Evolutionary conservation across 2,113 vertebrate species (phyloP).

Genomic region (Cinclus mexicanus): DNA sequence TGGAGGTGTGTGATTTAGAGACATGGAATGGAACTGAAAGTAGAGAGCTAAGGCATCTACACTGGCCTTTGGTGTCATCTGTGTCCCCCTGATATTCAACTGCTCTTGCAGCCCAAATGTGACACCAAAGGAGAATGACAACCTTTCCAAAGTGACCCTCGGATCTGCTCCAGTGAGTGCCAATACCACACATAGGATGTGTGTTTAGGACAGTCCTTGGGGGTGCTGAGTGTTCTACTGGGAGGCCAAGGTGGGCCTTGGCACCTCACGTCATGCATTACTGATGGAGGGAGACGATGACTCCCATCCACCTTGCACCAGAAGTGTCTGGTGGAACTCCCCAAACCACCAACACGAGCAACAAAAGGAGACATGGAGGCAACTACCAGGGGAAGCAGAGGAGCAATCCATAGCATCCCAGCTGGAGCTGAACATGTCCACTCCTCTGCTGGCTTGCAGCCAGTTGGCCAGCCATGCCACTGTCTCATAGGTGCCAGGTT

Average conservation of each 20-base stretch:
- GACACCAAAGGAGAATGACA: not conserved
- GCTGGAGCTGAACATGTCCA: not conserved
- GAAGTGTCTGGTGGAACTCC: not conserved
- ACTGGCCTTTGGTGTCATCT: not conserved
- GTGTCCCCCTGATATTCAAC: not conserved
- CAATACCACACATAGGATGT: accelerated
- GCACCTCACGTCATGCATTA: accelerated
- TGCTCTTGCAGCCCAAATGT: not conserved
- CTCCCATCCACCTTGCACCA: not conserved
- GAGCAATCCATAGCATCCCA: not conserved
- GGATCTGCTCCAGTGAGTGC: not conserved
- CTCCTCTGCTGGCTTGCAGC: not conserved
- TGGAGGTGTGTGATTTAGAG: not conserved
- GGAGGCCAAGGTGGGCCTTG: not conserved
- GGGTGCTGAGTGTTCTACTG: not conserved
- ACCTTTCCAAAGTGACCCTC: not conserved
- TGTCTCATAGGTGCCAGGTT: not conserved
- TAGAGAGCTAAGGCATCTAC: not conserved
- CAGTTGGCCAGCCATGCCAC: not conserved
- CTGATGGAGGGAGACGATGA: not conserved
- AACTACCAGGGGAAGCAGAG: not conserved
- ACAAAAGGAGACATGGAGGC: not conserved
- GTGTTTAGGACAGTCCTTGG: not conserved
- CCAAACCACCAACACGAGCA: not conserved
- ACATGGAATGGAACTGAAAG: not conserved